These are phyloP conservation scores for Drosophila ezoana DNA, from an alignment of 2,888 invertebrate species.

Conservation along the genomic window DNA sequence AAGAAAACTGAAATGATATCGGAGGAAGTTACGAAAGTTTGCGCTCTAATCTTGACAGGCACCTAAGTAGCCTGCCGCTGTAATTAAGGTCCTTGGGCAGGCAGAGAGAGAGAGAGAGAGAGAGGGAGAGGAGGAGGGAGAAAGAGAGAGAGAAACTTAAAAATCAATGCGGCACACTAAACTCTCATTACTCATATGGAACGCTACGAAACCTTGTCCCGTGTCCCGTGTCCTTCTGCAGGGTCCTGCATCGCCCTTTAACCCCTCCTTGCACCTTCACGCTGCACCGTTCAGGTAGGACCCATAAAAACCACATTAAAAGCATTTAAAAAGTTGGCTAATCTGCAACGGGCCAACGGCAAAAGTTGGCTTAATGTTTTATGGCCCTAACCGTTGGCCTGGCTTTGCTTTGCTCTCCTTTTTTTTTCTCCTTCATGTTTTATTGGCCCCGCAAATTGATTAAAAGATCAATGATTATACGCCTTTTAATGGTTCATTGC, in stretches of 20 bases:
- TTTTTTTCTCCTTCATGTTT: slow-evolving; percentile 24
- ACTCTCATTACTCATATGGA: slow-evolving; percentile 76
- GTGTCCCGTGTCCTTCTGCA: background rate
- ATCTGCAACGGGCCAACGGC: slow-evolving; percentile 59
- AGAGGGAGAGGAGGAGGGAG: background rate
- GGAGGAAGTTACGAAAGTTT: slow-evolving; percentile 52
- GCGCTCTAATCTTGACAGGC: slow-evolving; percentile 65
- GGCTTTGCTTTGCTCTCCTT: background rate
- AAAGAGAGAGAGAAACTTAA: slow-evolving; percentile 43
- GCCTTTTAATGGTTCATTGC: slow-evolving; percentile 74
- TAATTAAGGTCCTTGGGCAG: slow-evolving; percentile 59
- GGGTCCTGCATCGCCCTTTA: too few relatives aligned
- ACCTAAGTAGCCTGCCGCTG: slow-evolving; percentile 45
- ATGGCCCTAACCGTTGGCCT: slow-evolving; percentile 46
- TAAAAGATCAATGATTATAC: slow-evolving; percentile 78
- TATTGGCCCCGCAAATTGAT: slow-evolving; percentile 73
- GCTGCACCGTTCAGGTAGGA: slow-evolving; percentile 32
- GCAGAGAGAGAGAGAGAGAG: background rate
- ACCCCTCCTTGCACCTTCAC: background rate
- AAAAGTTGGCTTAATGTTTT: slow-evolving; percentile 64
- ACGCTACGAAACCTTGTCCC: slow-evolving; percentile 11
- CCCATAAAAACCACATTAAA: slow-evolving; percentile 75
- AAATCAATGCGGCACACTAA: slow-evolving; percentile 74
- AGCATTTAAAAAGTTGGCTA: slow-evolving; percentile 77
- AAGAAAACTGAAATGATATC: slow-evolving; percentile 27